These are phyloP conservation scores for Aurelia sp. DNA, from an alignment of 30 jellyfish, hydroid and myxozoan species.

Conservation along the genomic window DNA sequence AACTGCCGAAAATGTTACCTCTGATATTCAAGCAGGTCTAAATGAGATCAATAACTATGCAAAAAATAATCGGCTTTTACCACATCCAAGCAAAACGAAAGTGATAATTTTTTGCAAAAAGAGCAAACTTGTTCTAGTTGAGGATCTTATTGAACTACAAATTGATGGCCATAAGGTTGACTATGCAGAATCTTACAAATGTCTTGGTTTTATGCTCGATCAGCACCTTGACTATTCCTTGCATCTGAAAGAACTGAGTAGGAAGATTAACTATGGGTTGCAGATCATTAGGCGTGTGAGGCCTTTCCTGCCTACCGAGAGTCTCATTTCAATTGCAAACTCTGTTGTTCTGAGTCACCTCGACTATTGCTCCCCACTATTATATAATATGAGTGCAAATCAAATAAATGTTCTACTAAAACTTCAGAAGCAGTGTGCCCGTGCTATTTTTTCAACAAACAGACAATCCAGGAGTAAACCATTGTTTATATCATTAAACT, in stretches of 20 bases:
- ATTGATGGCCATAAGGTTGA: background rate
- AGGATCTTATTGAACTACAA: too few relatives aligned
- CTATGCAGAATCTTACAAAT: conserved; percentile 4
- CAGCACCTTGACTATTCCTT: background rate
- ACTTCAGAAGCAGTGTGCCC: conserved; percentile 49
- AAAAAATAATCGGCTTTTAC: too few relatives aligned
- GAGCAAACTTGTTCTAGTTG: too few relatives aligned
- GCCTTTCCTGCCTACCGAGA: conserved; percentile 33
- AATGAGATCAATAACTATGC: conserved; percentile 31
- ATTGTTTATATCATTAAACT: conserved; percentile 21
- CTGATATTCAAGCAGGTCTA: conserved; percentile 24
- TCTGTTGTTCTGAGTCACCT: conserved; percentile 43
- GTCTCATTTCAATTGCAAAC: conserved; percentile 42
- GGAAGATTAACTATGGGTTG: conserved; percentile 18
- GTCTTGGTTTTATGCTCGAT: conserved; percentile 17
- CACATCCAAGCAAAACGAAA: too few relatives aligned
- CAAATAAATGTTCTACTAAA: conserved; percentile 39
- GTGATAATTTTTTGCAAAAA: too few relatives aligned
- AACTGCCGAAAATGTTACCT: conserved; percentile 13
- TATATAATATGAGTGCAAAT: conserved; percentile 20
- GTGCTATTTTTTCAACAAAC: conserved; percentile 19
- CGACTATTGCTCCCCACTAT: conserved; percentile 47
- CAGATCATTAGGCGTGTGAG: conserved; percentile 15
- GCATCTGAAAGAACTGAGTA: conserved; percentile 4
- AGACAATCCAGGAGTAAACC: conserved; percentile 44